Conservation (phyloP, 2,797 vertebrate species). For the Mormyrus hasselquistii region DNA sequence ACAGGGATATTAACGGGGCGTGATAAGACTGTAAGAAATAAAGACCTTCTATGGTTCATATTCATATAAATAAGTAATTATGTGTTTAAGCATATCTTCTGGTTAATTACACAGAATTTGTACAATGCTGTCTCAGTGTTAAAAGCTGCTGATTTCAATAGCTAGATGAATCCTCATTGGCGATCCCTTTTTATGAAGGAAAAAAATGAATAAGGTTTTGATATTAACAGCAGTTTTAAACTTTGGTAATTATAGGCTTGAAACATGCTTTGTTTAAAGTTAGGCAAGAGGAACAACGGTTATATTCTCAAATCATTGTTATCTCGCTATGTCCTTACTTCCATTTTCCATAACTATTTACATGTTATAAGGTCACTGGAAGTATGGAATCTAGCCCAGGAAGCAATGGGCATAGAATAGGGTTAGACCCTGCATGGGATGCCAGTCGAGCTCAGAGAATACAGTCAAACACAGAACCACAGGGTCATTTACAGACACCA, state of each 20-base stretch:
- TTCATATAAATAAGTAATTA: slow-evolving; percentile 38
- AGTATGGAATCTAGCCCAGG: background rate
- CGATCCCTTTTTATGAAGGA: background rate
- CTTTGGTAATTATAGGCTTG: background rate
- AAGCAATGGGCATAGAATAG: background rate
- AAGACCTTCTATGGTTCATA: slow-evolving; percentile 26
- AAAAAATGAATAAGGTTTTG: background rate
- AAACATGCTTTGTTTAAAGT: background rate
- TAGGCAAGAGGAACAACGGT: background rate
- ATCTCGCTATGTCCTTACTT: background rate
- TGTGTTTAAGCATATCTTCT: slow-evolving; percentile 19
- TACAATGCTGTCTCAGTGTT: background rate
- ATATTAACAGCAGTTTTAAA: background rate
- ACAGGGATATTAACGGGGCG: background rate
- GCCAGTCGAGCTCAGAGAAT: background rate
- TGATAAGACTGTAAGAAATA: slow-evolving; percentile 33
- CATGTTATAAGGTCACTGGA: background rate
- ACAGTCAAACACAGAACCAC: background rate
- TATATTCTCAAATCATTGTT: background rate
- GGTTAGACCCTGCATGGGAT: background rate
- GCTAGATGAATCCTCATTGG: slow-evolving; percentile 3
- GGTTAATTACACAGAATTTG: slow-evolving; percentile 21
- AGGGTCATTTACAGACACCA: background rate
- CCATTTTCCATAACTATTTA: background rate
- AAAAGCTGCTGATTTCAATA: slow-evolving; percentile 16